These are phyloP conservation scores for Palythoa caribaeorum DNA, from an alignment of 92 coral and sea anemone genomes.

Conservation along the genomic window DNA sequence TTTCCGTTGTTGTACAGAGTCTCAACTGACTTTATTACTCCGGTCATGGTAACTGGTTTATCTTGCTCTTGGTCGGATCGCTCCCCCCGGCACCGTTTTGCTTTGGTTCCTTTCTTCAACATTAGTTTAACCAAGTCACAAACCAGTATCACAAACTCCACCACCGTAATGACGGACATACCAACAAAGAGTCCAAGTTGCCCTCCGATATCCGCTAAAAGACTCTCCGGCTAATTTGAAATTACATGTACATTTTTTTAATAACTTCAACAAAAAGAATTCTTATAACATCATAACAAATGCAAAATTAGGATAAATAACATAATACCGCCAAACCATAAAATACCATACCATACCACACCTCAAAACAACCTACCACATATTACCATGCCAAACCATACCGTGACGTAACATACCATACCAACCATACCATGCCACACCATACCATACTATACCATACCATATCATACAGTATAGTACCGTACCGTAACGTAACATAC, in stretches of 20 bases:
- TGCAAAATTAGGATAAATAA: no score
- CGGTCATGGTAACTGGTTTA: neutral
- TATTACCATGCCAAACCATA: no score
- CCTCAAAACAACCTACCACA: no score
- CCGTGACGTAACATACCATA: no score
- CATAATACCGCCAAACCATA: no score
- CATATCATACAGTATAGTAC: no score
- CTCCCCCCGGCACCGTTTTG: neutral
- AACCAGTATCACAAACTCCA: neutral
- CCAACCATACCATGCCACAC: no score
- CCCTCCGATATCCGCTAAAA: slow-evolving; percentile 31
- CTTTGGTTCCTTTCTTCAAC: neutral
- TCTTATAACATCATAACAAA: no score
- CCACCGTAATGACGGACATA: slow-evolving; percentile 32
- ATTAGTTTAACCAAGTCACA: slow-evolving; percentile 25
- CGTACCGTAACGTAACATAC: no score
- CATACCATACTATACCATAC: no score
- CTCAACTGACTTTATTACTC: neutral
- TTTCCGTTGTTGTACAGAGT: neutral
- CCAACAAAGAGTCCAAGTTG: slow-evolving; percentile 35
- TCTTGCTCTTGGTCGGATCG: neutral
- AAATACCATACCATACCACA: no score
- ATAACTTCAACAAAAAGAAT: no score
- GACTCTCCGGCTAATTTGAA: slow-evolving; percentile 12
- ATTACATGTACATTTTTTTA: neutral